Conservation (phyloP, 2,888 invertebrate genomes). For the Acleris sparsana region DNA sequence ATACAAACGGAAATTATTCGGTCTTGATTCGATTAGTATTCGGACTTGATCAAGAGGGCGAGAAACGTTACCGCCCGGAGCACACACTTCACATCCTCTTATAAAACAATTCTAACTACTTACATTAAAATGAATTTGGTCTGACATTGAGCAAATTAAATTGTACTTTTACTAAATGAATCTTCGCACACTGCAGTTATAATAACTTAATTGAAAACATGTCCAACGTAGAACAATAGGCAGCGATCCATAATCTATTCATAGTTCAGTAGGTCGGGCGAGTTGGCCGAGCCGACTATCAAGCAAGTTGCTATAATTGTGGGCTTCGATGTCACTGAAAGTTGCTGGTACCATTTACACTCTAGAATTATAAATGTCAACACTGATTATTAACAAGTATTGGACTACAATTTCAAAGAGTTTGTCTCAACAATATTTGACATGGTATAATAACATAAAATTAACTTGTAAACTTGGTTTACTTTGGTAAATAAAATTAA, state of each 20-base stretch:
- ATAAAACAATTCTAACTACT: no score
- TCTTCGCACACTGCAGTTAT: conserved; percentile 23
- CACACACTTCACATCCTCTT: no score
- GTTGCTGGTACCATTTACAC: conserved; percentile 61
- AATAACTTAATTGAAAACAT: conserved; percentile 34
- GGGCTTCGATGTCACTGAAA: conserved; percentile 59
- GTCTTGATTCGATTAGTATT: no score
- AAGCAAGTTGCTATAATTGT: conserved; percentile 63
- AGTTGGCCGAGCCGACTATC: conserved; percentile 58
- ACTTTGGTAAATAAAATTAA: not conserved
- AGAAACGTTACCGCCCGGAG: no score
- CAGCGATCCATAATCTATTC: conserved; percentile 58
- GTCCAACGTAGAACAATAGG: conserved; percentile 42
- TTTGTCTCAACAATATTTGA: conserved; percentile 27
- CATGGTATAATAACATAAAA: conserved; percentile 6
- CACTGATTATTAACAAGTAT: conserved; percentile 39
- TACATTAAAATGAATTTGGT: not conserved
- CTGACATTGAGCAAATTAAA: not conserved
- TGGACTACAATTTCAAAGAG: conserved; percentile 36
- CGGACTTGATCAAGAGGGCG: no score
- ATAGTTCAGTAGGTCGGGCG: conserved; percentile 48
- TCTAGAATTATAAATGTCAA: conserved; percentile 48
- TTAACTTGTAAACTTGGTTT: not conserved
- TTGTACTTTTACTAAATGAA: not conserved
- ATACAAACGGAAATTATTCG: no score